phyloP scores from a whole-genome alignment of 2,888 invertebrate species.

The Leucania comma region DNA sequence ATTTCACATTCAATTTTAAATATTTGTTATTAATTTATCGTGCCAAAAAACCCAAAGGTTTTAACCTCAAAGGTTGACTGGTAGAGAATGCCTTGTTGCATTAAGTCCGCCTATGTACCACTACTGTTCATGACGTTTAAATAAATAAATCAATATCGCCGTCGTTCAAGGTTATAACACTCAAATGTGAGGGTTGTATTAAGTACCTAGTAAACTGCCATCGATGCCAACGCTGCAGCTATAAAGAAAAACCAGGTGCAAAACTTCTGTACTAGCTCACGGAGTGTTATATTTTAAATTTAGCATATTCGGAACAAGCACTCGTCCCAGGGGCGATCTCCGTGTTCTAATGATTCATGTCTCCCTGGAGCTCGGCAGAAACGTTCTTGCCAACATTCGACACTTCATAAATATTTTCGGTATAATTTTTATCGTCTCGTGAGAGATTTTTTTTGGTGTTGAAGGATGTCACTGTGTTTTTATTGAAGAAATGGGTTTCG shows the following conservation, averaged over 20 bases:
- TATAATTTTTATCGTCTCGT: slow-evolving; percentile 17
- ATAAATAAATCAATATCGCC: too few relatives aligned
- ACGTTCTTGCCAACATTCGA: slow-evolving; percentile 32
- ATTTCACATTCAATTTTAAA: too few relatives aligned
- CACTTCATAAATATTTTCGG: slow-evolving; percentile 30
- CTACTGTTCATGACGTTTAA: too few relatives aligned
- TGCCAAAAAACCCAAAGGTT: too few relatives aligned
- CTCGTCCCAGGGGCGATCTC: slow-evolving; percentile 32
- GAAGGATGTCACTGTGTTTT: slow-evolving; percentile 1
- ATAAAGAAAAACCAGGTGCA: slow-evolving; percentile 4
- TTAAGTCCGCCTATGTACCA: too few relatives aligned
- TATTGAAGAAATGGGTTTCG: not conserved
- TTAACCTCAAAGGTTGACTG: too few relatives aligned
- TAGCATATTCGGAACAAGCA: slow-evolving; percentile 42
- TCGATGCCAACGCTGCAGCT: not conserved
- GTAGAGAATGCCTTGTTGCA: too few relatives aligned
- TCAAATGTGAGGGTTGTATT: too few relatives aligned
- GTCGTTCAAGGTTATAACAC: too few relatives aligned
- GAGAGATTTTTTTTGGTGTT: not conserved
- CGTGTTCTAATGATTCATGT: slow-evolving; percentile 53
- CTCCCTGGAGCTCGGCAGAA: slow-evolving; percentile 43
- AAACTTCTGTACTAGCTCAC: slow-evolving; percentile 22
- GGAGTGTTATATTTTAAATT: slow-evolving; percentile 24
- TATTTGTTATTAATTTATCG: too few relatives aligned
- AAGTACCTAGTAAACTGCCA: too few relatives aligned